Conservation (phyloP, 2,888 invertebrate species). For the Lepidocyrtoides sp. region DNA sequence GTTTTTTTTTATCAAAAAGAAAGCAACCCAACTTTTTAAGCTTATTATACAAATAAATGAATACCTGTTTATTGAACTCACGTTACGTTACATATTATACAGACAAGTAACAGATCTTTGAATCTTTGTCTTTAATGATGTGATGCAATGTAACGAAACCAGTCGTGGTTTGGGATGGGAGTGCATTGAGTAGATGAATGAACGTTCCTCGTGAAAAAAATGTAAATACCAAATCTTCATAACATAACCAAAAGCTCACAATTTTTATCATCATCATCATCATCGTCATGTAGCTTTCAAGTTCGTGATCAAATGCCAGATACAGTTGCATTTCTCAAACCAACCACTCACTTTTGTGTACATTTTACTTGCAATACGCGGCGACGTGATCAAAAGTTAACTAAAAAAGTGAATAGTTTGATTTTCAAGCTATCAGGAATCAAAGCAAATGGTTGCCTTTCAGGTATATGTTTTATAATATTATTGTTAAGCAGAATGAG, state of each 20-base stretch:
- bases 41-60: neutral
- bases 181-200: too few species aligned
- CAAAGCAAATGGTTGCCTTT: neutral
- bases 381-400: neutral
- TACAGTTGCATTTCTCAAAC: neutral
- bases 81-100: constrained; percentile 6
- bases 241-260: neutral
- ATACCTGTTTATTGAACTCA: constrained; percentile 32
- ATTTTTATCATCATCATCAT: neutral
- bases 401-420: neutral
- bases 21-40: constrained; percentile 36
- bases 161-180: neutral
- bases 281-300: constrained; percentile 41
- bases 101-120: neutral
- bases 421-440: neutral
- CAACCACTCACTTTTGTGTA: neutral
- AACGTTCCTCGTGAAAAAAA: neutral
- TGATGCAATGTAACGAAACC: constrained; percentile 10
- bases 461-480: neutral
- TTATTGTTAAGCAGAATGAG: neutral
- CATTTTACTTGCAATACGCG: neutral
- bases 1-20: constrained; percentile 41
- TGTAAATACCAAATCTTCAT: neutral
- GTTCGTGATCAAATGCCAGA: constrained; percentile 65
- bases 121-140: neutral